Evolutionary conservation across 1,140 invertebrate genomes (phyloP).

Genomic region (Wasmannia auropunctata): DNA sequence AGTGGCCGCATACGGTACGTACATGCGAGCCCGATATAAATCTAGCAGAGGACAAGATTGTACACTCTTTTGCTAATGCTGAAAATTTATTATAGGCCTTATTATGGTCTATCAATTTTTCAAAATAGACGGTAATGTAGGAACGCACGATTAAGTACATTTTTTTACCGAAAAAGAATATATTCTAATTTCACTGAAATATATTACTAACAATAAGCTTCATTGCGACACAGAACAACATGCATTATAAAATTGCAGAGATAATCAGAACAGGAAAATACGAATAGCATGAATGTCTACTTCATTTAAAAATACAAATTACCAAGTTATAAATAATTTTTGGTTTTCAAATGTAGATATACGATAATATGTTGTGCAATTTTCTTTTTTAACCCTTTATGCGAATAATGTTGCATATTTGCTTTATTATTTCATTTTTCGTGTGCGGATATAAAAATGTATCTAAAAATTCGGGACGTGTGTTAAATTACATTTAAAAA

Average conservation of each 20-base stretch:
- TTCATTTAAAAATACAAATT: neutral
- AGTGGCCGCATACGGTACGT: constrained; percentile 1
- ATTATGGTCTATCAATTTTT: neutral
- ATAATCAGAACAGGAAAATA: neutral
- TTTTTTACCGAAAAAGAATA: neutral
- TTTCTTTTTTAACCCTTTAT: neutral
- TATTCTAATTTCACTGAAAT: neutral
- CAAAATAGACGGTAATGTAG: neutral
- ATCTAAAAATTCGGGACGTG: too few species aligned
- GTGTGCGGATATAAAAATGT: too few species aligned
- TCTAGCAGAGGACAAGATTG: constrained; percentile 1
- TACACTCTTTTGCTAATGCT: constrained; percentile 5
- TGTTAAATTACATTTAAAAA: too few species aligned
- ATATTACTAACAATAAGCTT: neutral
- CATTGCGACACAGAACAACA: neutral
- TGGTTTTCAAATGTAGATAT: neutral
- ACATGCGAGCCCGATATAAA: constrained; percentile 30
- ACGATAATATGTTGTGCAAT: neutral
- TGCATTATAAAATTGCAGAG: neutral
- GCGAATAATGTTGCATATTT: too few species aligned
- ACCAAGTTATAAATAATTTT: neutral
- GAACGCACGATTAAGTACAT: neutral
- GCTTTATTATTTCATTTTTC: too few species aligned
- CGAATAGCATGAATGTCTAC: neutral
- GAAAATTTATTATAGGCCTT: constrained; percentile 16